phyloP scores from a whole-genome alignment of 2,888 invertebrate species.

The Macaria notata region DNA sequence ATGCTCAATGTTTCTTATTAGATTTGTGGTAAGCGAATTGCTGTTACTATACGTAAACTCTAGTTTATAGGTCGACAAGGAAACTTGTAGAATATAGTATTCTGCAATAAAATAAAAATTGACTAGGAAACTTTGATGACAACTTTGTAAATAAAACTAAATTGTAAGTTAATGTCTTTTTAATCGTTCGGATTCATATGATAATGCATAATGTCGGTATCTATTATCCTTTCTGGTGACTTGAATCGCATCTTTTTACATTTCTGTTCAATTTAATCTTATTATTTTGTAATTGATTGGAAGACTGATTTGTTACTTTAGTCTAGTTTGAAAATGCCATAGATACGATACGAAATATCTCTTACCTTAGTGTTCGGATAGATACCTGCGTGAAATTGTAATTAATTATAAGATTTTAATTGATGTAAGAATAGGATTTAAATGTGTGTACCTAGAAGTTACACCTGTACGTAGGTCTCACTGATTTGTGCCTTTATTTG shows the following conservation, averaged over 20 bases:
- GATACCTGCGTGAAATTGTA: constrained; percentile 45
- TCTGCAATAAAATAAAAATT: constrained; percentile 13
- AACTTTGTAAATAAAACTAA: constrained; percentile 31
- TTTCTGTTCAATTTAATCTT: constrained; percentile 53
- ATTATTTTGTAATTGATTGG: constrained; percentile 73
- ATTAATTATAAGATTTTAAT: constrained; percentile 50
- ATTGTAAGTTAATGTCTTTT: constrained; percentile 34
- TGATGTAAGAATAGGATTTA: constrained; percentile 45
- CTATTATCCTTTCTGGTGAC: constrained; percentile 17
- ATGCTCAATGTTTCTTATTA: constrained; percentile 71
- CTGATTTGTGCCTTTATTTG: constrained; percentile 78
- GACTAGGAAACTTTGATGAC: constrained; percentile 19
- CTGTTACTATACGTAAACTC: constrained; percentile 52
- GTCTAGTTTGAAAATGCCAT: constrained; percentile 82
- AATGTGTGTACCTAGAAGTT: constrained; percentile 60
- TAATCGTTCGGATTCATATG: constrained; percentile 17
- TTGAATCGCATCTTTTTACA: constrained; percentile 20
- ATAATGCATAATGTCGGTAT: constrained; percentile 24
- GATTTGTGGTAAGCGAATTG: constrained; percentile 51
- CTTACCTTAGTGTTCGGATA: constrained; percentile 59
- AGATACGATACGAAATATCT: constrained; percentile 60
- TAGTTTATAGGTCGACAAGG: constrained; percentile 38
- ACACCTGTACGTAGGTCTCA: constrained; percentile 60
- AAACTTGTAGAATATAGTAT: constrained; percentile 34
- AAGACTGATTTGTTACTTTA: constrained; percentile 83